Percentiles rank a stretch among this genome's conserved stretches.
Evolutionary conservation across 30 jellyfish, hydroid and myxozoan species (phyloP).

Genomic region (Hydractinia symbiolongicarpus): DNA sequence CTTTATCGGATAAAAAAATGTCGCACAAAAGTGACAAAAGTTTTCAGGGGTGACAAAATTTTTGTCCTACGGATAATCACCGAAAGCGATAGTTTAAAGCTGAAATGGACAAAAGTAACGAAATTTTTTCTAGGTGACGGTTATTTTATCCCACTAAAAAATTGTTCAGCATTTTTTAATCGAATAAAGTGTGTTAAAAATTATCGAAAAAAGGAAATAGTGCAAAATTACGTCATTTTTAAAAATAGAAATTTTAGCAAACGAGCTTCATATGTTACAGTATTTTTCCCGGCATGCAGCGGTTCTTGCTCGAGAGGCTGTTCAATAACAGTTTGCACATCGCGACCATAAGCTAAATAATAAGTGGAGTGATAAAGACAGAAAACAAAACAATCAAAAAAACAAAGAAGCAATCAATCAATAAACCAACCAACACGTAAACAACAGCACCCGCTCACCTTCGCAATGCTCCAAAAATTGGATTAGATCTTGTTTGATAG

Average conservation of each 20-base stretch:
- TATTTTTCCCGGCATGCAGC: constrained; percentile 93
- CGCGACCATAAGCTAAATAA: constrained; percentile 69
- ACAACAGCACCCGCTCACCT: constrained; percentile 27
- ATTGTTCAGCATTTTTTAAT: too few relatives aligned
- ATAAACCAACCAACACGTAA: not conserved
- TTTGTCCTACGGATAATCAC: too few relatives aligned
- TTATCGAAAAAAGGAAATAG: too few relatives aligned
- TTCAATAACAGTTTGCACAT: constrained; percentile 68
- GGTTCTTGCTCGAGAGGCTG: constrained; percentile 91
- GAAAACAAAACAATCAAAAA: not conserved
- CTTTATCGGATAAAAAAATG: too few relatives aligned
- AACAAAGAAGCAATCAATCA: not conserved
- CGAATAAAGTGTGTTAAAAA: too few relatives aligned
- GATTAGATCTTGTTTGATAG: constrained; percentile 61
- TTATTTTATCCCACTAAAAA: too few relatives aligned
- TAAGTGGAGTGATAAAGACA: not conserved
- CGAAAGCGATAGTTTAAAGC: too few relatives aligned
- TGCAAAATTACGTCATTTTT: constrained; percentile 4
- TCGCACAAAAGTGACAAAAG: too few relatives aligned
- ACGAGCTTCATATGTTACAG: constrained; percentile 88
- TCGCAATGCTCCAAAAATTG: constrained; percentile 86
- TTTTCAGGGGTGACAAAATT: too few relatives aligned
- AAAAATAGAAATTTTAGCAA: constrained; percentile 62
- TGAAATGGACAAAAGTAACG: too few relatives aligned
- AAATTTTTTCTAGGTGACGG: too few relatives aligned